Evolutionary conservation across 2,797 vertebrate genomes (phyloP).

Genomic region (Lacerta viridis): DNA sequence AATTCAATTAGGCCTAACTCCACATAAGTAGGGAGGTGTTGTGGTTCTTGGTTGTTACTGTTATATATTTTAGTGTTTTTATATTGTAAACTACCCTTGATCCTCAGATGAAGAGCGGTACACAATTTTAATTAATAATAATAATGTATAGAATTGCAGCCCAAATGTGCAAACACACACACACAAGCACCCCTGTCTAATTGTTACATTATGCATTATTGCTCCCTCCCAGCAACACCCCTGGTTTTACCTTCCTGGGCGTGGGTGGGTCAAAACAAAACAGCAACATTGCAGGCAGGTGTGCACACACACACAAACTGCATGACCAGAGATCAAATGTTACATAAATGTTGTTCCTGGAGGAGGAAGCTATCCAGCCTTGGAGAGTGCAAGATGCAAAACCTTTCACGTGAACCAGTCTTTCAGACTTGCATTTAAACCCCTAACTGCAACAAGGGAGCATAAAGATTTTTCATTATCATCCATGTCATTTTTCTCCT

Average conservation of each 20-base stretch:
- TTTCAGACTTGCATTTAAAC: not conserved
- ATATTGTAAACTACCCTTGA: no score
- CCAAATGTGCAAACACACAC: not conserved
- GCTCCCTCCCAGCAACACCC: not conserved
- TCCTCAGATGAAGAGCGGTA: no score
- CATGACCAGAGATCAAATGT: not conserved
- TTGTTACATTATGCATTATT: not conserved
- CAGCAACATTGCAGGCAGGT: not conserved
- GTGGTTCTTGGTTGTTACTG: no score
- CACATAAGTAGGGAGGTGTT: not conserved
- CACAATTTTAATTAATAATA: no score
- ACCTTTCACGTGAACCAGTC: not conserved
- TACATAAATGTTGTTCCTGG: not conserved
- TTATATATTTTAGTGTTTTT: no score
- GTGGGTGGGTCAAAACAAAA: not conserved
- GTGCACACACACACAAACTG: not conserved
- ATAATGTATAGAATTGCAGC: no score
- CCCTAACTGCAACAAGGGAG: not conserved
- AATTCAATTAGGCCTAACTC: not conserved
- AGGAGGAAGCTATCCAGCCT: not conserved
- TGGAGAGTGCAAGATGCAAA: not conserved
- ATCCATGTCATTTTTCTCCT: no score
- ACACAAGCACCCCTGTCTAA: not conserved
- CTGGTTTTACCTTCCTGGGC: conserved; percentile 6
- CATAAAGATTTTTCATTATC: not conserved